Percentiles rank a stretch among this genome's conserved stretches.
These are phyloP conservation scores for Chaetops frenatus DNA, from an alignment of 2,113 vertebrate species.

Conservation along the genomic window DNA sequence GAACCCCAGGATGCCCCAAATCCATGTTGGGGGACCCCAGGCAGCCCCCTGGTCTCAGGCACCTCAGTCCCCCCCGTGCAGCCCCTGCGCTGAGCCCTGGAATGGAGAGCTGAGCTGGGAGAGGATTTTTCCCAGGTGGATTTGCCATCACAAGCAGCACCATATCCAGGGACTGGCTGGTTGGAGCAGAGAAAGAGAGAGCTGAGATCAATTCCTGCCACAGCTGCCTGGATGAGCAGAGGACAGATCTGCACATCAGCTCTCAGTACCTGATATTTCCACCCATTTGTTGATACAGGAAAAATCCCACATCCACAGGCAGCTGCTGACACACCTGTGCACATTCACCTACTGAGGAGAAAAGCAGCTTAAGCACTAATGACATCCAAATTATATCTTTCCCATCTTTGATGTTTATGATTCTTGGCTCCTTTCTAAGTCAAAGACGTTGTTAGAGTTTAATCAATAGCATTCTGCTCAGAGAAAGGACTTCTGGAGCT, in stretches of 20 bases:
- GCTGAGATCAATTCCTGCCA: not conserved
- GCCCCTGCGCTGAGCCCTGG: accelerated
- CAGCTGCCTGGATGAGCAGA: not conserved
- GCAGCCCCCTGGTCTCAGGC: not conserved
- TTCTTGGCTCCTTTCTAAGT: not conserved
- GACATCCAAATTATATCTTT: slow-evolving; percentile 9
- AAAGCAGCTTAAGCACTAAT: not conserved
- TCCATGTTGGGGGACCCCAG: accelerated
- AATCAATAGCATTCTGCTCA: slow-evolving; percentile 38
- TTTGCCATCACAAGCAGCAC: not conserved
- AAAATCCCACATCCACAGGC: not conserved
- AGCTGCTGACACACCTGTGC: slow-evolving; percentile 5
- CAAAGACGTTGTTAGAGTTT: not conserved
- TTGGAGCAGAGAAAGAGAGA: not conserved
- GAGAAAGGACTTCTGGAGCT: not conserved
- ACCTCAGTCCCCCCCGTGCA: accelerated
- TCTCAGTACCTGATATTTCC: not conserved
- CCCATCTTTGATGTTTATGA: not conserved
- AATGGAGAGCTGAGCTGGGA: not conserved
- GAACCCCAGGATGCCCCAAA: not conserved
- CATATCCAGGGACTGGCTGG: not conserved
- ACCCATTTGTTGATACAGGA: not conserved
- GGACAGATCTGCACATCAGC: not conserved
- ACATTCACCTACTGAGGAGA: not conserved
- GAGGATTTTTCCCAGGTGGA: not conserved